These are phyloP conservation scores for Drosophila melanica DNA, from an alignment of 1,140 invertebrate species.

Conservation along the genomic window DNA sequence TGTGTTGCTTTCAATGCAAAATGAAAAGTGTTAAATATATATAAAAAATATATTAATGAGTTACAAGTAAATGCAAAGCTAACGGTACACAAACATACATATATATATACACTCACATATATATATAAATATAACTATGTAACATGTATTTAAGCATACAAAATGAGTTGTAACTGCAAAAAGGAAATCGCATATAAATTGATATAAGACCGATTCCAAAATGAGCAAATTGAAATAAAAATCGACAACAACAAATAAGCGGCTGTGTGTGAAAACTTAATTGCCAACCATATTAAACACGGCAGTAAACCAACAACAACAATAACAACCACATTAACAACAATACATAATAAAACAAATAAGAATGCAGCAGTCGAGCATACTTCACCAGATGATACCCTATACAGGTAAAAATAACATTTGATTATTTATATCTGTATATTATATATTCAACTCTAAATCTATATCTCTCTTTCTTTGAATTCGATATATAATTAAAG, in stretches of 20 bases:
- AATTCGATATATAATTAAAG: no score
- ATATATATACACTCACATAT: constrained; percentile 36
- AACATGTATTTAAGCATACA: constrained; percentile 78
- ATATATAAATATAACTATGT: constrained; percentile 61
- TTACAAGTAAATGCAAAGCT: constrained; percentile 23
- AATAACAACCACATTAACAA: constrained; percentile 17
- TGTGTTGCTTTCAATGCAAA: constrained; percentile 60
- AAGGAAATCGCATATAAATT: constrained; percentile 26
- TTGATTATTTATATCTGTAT: no score
- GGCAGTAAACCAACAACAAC: constrained; percentile 28
- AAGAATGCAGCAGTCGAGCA: neutral
- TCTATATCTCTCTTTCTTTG: no score
- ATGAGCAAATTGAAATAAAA: constrained; percentile 55
- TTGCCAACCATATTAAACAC: constrained; percentile 69
- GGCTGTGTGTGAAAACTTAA: constrained; percentile 65
- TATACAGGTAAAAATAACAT: neutral
- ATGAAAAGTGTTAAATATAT: constrained; percentile 58
- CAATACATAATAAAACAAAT: constrained; percentile 11
- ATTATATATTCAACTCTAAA: no score
- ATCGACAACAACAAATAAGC: constrained; percentile 35
- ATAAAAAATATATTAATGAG: constrained; percentile 39
- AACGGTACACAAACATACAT: constrained; percentile 16
- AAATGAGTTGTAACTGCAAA: constrained; percentile 71
- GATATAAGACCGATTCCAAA: constrained; percentile 22
- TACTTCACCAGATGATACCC: neutral